phyloP scores from a whole-genome alignment of 2,113 vertebrate species.

The Nesogale talazaci region DNA sequence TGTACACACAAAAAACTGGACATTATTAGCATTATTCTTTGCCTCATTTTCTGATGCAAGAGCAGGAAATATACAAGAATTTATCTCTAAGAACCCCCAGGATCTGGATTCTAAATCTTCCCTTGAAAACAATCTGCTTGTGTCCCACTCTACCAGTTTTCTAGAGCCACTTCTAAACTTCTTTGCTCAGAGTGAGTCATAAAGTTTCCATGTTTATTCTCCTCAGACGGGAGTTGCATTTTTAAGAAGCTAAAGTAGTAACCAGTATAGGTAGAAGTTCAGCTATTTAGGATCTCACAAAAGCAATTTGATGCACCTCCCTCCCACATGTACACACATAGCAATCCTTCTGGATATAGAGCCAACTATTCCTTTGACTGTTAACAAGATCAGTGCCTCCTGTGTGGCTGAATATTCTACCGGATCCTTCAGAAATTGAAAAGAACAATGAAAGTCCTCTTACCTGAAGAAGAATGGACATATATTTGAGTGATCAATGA shows the following conservation, averaged over 20 bases:
- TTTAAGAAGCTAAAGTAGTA: no score
- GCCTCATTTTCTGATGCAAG: not conserved
- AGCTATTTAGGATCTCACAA: not conserved
- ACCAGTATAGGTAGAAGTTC: not conserved
- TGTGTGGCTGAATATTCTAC: not conserved
- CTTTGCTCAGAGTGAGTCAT: no score
- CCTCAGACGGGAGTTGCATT: no score
- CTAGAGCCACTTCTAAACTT: no score
- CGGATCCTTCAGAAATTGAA: not conserved
- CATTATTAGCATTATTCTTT: not conserved
- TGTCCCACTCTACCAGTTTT: no score
- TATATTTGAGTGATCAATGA: not conserved
- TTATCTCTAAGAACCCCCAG: not conserved
- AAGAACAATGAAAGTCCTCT: not conserved
- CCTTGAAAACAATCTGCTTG: no score
- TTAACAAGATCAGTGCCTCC: not conserved
- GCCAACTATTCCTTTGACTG: not conserved
- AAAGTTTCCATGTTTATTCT: no score
- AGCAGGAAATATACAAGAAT: not conserved
- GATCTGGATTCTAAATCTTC: not conserved
- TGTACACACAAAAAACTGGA: conserved; percentile 30
- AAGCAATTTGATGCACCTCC: not conserved
- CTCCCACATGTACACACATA: not conserved
- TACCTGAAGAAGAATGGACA: not conserved
- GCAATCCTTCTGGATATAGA: not conserved